These are phyloP conservation scores for Troides aeacus DNA, from an alignment of 2,888 invertebrate species.

Conservation along the genomic window DNA sequence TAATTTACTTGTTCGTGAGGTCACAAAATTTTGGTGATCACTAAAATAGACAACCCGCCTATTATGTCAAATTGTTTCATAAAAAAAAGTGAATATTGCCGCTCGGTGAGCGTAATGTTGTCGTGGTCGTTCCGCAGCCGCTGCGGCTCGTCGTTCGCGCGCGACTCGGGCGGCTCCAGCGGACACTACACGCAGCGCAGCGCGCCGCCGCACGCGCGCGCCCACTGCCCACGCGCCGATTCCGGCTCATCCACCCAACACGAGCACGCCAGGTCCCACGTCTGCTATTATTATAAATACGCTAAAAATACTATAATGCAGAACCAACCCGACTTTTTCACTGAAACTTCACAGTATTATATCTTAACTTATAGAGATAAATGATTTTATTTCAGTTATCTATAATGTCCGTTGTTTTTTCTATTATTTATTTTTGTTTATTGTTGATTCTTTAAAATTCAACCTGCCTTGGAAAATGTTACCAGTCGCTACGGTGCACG, in stretches of 20 bases:
- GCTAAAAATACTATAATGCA: too few species aligned
- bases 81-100: background rate
- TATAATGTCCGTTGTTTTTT: too few species aligned
- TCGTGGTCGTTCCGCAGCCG: constrained; percentile 46
- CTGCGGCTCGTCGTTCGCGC: constrained; percentile 83
- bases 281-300: background rate
- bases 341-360: too few species aligned
- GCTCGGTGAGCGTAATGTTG: background rate
- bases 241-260: constrained; percentile 90
- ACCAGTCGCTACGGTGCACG: constrained; percentile 58
- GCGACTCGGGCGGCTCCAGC: constrained; percentile 90
- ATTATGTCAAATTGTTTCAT: too few species aligned
- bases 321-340: too few species aligned
- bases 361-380: too few species aligned
- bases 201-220: constrained; percentile 81
- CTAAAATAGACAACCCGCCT: too few species aligned
- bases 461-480: background rate
- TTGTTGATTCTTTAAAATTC: too few species aligned
- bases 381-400: too few species aligned
- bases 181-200: constrained; percentile 91
- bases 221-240: constrained; percentile 77
- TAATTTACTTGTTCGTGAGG: too few species aligned
- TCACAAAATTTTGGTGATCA: too few species aligned
- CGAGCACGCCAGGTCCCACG: constrained; percentile 64
- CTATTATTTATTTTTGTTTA: too few species aligned